Evolutionary conservation across 2,113 vertebrate genomes (phyloP).

Genomic region (Catharus bicknelli): DNA sequence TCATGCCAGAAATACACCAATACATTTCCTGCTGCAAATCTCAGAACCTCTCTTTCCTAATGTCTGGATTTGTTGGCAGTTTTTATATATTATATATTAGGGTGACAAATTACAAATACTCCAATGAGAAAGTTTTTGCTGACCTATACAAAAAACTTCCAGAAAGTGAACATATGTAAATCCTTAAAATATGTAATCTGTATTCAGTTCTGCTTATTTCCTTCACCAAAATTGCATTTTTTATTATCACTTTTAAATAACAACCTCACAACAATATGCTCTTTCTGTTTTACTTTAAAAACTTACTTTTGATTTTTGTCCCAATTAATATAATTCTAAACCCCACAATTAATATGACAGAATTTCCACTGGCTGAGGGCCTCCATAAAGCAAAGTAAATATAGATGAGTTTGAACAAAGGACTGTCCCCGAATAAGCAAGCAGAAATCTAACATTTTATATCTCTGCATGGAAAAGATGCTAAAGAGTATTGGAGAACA

Average conservation of each 20-base stretch:
- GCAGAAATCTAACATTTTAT: not conserved
- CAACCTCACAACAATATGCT: not conserved
- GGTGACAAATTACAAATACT: not conserved
- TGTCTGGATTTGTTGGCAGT: not conserved
- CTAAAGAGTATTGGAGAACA: not conserved
- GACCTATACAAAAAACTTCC: not conserved
- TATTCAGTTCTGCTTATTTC: not conserved
- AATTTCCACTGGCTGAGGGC: slow-evolving; percentile 21
- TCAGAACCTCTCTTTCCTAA: not conserved
- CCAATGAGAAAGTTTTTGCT: not conserved
- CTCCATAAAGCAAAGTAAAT: slow-evolving; percentile 38
- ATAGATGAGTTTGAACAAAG: not conserved
- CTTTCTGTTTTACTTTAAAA: slow-evolving; percentile 33
- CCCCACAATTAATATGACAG: slow-evolving; percentile 30
- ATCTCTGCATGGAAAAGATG: not conserved
- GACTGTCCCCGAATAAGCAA: not conserved
- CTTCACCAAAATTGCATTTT: slow-evolving; percentile 1
- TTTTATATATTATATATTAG: not conserved
- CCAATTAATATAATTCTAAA: slow-evolving; percentile 31
- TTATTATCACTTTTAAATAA: slow-evolving; percentile 11
- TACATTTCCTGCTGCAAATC: not conserved
- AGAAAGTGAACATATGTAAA: not conserved
- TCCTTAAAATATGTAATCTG: not conserved
- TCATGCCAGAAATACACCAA: not conserved
- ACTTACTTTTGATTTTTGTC: slow-evolving; percentile 16